Base-by-base conservation (phyloP, 2,113 vertebrate genomes). In the Struthidea cinerea region DNA sequence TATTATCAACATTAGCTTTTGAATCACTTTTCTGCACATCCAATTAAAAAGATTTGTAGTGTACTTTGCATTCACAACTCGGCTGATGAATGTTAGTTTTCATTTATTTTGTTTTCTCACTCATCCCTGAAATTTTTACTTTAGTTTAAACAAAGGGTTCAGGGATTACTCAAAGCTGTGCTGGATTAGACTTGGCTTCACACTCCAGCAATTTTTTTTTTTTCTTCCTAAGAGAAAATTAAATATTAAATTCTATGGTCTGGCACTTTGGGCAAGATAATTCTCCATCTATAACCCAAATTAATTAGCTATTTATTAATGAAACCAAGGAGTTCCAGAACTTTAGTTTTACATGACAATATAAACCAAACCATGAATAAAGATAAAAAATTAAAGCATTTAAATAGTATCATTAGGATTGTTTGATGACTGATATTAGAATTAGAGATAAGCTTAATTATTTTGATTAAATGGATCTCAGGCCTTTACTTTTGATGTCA, bases 91-190 rank as follows among this genome's bases (percentile, higher is more conserved):
- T 57, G n/a, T 46, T 53, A 65, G 23, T 57, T 87, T 94, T 90
- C 9, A n/a, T 71, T 92, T 92, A 79, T 92, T 90, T 90, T 86
- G 49, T 23, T 92, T 92, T 89, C 64, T 95, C 84, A 93, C 13
- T 13, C 94, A 94, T 57, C 77, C 64, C 26, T 87, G 78, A 95
- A 89, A 95, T 89, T 87, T 90, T 55, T n/a, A 42, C 39, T 83
- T 94, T 69, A 56, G 20, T 21, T 86, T 87, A 81, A 92, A 96
- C 50, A 91, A 89, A 84, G 16, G 30, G 42, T 41, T 83, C 35
- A 56, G 15, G 35, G 78, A 92, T 90, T 92, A 85, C 15, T 71
- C 20, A 88, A 75, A 82, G 63, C 39, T 88, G 41, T 64, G 22
- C 49, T 64, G 53, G 22, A 39, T 90, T 85, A 87, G 79, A 61